Evolutionary conservation across 2,113 vertebrate genomes (phyloP).

Genomic region (Helogale parvula): DNA sequence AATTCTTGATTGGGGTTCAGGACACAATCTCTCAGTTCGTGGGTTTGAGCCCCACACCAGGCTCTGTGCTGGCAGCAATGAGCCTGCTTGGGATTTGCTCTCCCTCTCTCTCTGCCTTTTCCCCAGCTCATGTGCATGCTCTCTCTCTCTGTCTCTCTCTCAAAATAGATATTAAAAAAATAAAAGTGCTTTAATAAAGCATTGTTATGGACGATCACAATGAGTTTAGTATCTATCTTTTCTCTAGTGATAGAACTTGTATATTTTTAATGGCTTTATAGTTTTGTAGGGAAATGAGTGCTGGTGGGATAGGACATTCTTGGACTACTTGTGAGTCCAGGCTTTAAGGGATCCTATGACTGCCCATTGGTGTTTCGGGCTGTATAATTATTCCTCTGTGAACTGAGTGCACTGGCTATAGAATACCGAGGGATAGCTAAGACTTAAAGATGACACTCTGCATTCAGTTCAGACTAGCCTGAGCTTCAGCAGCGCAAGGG

Average conservation of each 20-base stretch:
- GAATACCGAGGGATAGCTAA: neutral
- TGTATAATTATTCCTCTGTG: neutral
- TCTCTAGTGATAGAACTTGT: neutral
- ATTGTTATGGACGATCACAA: neutral
- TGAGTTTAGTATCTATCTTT: neutral
- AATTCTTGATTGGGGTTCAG: too few species aligned
- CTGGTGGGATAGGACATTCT: neutral
- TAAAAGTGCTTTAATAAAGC: neutral
- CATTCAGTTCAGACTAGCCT: neutral
- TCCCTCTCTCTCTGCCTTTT: too few species aligned
- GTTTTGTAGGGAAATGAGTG: neutral
- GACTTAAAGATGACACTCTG: neutral
- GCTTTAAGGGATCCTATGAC: neutral
- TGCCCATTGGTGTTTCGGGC: neutral
- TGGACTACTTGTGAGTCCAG: neutral
- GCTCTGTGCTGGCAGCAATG: too few species aligned
- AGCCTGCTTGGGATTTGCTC: too few species aligned
- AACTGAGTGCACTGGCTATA: neutral
- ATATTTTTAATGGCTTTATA: neutral
- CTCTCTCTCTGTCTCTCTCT: too few species aligned
- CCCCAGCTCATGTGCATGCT: too few species aligned
- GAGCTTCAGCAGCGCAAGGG: neutral
- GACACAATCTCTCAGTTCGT: too few species aligned
- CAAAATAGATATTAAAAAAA: too few species aligned
- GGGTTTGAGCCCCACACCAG: too few species aligned